Base-by-base conservation (phyloP, 1,140 invertebrate species). In the Calycopis cecrops region DNA sequence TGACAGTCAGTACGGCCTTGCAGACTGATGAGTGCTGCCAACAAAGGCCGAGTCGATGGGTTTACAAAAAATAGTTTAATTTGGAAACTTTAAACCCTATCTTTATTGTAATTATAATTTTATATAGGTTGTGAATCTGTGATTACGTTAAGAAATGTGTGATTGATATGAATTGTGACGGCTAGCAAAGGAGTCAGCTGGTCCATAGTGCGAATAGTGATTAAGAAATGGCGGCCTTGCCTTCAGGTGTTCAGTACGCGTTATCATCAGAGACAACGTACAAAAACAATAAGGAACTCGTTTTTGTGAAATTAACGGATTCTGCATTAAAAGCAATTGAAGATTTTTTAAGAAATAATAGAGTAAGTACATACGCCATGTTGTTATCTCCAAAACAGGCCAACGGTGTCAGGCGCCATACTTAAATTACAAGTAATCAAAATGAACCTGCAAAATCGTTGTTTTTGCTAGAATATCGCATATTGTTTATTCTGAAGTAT, bases 281-380 rank as follows among this genome's bases (percentile, higher is more conserved):
- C 90, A 91, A 93, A 90, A 93, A 93, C 90, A 93, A 93, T 89
- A 97, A 96, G 90, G 93, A 95, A 79, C 91, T 97, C 83, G 92
- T 97, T 87, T 96, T 96, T 90, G 94, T 97, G 79, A 98, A 97
- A 92, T 91, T 97, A 78, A 98, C 96, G 72, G 96, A 98, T 92
- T 97, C 96, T 60, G 94, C 96, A 66, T 90, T 94, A 70, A 94
- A 94, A 90, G 94, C 95, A 78, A 95, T 98, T 88, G 94, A 97
- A 84, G 94, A 97, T 81, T 97, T 92, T 90, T 86, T 95, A 73
- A 93, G 90, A 84, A 95, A 94, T 90, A 92, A 94, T 90, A 92
- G 92, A 92, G 94, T 95, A 89, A 94, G 92, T 91, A 68, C 82
- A 73, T 70, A 71, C 81, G 79, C 81, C 81, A 84, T 87, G 82